A percentile compares a stretch with the other conserved stretches of the same genome.
These are phyloP conservation scores for Zosterops pallidus DNA, from an alignment of 2,113 vertebrate genomes.

Conservation along the genomic window DNA sequence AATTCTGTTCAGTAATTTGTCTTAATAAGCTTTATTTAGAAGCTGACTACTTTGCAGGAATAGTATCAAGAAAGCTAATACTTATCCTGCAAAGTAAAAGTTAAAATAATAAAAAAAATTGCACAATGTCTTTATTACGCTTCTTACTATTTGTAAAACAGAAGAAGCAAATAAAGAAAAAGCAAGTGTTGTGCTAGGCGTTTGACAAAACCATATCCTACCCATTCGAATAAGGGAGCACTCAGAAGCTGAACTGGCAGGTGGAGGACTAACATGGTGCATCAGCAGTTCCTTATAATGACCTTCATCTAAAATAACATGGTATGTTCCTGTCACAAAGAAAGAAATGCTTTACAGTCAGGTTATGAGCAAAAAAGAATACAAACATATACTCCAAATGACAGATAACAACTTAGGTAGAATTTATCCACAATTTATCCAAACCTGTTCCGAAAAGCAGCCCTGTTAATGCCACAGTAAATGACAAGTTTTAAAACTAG, in stretches of 20 bases:
- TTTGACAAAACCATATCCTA: conserved; percentile 61
- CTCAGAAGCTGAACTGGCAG: conserved; percentile 88
- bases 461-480: neutral
- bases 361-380: neutral
- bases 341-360: neutral
- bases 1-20: neutral
- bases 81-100: neutral
- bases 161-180: neutral
- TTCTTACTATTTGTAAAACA: neutral
- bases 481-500: neutral
- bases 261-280: conserved; percentile 91
- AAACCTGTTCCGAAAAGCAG: neutral
- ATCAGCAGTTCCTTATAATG: conserved; percentile 92
- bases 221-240: conserved; percentile 98
- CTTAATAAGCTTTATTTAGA: neutral
- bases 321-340: conserved; percentile 80
- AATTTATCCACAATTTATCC: neutral
- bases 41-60: neutral
- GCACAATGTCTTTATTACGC: neutral
- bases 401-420: neutral
- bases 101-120: neutral
- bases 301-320: conserved; percentile 94
- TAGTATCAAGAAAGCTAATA: neutral
- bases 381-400: neutral
- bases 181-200: neutral